Conservation (phyloP, 1,140 invertebrate species). For the Heterodera schachtii region DNA sequence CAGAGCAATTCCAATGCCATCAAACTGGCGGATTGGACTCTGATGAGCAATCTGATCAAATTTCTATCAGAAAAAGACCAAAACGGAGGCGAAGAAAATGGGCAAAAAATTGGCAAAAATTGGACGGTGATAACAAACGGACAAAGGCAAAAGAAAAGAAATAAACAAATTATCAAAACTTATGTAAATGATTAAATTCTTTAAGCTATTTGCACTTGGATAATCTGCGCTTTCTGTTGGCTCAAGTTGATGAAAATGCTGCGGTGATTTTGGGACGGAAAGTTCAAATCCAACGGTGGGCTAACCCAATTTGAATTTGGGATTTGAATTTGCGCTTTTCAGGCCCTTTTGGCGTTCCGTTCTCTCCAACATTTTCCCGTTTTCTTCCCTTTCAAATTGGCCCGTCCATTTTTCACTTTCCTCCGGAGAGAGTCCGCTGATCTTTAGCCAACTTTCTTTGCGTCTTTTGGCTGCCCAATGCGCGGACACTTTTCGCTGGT, state of each 20-base stretch:
- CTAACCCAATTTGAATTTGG: not conserved
- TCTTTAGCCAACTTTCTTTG: not conserved
- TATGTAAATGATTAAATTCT: not conserved
- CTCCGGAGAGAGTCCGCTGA: slow-evolving; percentile 12
- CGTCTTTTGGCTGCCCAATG: not conserved
- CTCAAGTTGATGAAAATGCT: not conserved
- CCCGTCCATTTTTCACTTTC: slow-evolving; percentile 14
- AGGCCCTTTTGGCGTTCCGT: slow-evolving; percentile 17
- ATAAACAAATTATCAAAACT: not conserved
- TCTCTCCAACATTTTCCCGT: slow-evolving; percentile 18
- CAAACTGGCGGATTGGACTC: slow-evolving; percentile 4
- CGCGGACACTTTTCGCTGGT: not conserved
- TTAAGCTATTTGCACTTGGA: slow-evolving; percentile 17
- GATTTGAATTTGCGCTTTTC: not conserved
- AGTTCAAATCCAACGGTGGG: not conserved
- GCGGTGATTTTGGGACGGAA: slow-evolving; percentile 23
- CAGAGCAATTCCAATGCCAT: not conserved
- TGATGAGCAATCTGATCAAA: slow-evolving; percentile 11
- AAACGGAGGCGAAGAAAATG: not conserved
- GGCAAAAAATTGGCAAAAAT: not conserved
- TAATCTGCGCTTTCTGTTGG: slow-evolving; percentile 12
- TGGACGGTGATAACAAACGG: slow-evolving; percentile 24
- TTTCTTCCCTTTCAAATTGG: slow-evolving; percentile 16
- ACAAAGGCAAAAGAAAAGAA: slow-evolving; percentile 3
- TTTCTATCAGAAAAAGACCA: slow-evolving; percentile 1